Evolutionary conservation across 2,888 invertebrate genomes (phyloP).

Genomic region (Leucophora obtusa): DNA sequence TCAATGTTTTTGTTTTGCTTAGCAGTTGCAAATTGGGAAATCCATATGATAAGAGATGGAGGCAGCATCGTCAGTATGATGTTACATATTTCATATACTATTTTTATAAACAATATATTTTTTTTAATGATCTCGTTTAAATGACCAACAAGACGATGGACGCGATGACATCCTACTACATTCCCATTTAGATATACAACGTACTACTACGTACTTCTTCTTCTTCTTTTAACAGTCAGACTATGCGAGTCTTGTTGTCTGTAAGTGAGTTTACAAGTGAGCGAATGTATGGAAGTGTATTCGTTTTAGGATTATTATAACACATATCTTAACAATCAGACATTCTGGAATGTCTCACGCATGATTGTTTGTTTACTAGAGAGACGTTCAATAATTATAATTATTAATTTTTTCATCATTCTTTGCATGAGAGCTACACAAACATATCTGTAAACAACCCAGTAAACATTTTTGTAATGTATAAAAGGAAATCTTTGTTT

Average conservation of each 20-base stretch:
- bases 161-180: conserved; percentile 16
- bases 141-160: conserved; percentile 39
- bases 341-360: conserved; percentile 53
- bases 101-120: neutral
- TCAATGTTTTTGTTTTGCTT: conserved; percentile 39
- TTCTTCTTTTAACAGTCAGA: neutral
- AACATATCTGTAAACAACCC: conserved; percentile 19
- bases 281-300: conserved; percentile 38
- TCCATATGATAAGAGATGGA: neutral
- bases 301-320: conserved; percentile 63
- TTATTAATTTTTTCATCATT: conserved; percentile 50
- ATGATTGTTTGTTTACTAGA: conserved; percentile 22
- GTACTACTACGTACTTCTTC: neutral
- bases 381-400: conserved; percentile 59
- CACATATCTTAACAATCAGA: conserved; percentile 50
- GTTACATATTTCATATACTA: neutral
- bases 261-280: conserved; percentile 16
- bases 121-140: conserved; percentile 64
- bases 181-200: neutral
- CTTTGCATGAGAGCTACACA: neutral
- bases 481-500: too few relatives aligned
- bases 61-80: neutral
- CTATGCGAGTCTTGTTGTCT: conserved; percentile 46
- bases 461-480: conserved; percentile 15
- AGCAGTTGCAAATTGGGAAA: conserved; percentile 47